phyloP scores from a whole-genome alignment of 1,140 invertebrate species.

The Tetramorium alpestre region DNA sequence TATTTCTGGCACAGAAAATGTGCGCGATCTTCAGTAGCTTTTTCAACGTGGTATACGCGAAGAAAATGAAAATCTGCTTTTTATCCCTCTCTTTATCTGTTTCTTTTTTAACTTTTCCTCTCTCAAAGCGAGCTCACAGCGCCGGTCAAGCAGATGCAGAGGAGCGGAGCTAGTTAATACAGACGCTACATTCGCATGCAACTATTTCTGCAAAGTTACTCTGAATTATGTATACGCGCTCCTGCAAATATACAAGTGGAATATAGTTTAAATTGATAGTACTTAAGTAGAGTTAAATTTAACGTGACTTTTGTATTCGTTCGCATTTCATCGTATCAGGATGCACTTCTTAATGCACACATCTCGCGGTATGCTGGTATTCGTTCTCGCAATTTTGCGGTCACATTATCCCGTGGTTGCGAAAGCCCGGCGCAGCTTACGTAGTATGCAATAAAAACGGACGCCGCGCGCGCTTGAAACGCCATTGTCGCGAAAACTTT shows the following conservation, averaged over 20 bases:
- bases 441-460: constrained; percentile 42
- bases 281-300: constrained; percentile 50
- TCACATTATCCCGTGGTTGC: constrained; percentile 37
- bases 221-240: constrained; percentile 54
- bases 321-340: constrained; percentile 37
- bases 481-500: constrained; percentile 38
- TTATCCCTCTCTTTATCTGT: constrained; percentile 3
- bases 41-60: background rate
- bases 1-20: background rate
- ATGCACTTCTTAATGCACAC: constrained; percentile 47
- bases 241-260: constrained; percentile 38
- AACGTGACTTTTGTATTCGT: constrained; percentile 42
- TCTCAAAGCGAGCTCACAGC: constrained; percentile 12
- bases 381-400: constrained; percentile 46
- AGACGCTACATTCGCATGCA: constrained; percentile 44
- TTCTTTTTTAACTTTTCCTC: background rate
- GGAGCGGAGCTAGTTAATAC: constrained; percentile 40
- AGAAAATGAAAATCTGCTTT: constrained; percentile 15
- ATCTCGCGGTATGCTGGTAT: background rate
- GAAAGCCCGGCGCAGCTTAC: constrained; percentile 33
- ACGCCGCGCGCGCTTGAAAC: constrained; percentile 21
- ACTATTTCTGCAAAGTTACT: constrained; percentile 25
- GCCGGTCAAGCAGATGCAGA: constrained; percentile 44
- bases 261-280: constrained; percentile 52
- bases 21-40: constrained; percentile 7